These are phyloP conservation scores for Paratrypauchen microcephalus DNA, from an alignment of 2,797 vertebrate genomes.

Conservation along the genomic window DNA sequence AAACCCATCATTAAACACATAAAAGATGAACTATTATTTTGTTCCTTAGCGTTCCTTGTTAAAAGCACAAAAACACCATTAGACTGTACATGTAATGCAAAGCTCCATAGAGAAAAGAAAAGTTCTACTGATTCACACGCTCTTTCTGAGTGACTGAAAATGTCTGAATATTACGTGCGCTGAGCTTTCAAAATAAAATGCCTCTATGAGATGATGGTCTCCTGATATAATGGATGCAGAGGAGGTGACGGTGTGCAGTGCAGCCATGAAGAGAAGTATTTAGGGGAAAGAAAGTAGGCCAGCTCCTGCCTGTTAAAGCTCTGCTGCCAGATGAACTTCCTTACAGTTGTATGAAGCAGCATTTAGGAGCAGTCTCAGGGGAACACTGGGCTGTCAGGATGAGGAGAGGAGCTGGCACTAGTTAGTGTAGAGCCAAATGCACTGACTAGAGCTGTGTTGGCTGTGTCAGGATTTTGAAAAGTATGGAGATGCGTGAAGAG, in stretches of 20 bases:
- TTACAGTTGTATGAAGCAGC: conserved; percentile 45
- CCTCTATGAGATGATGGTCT: not conserved
- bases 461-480: not conserved
- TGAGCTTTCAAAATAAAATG: not conserved
- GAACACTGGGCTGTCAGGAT: conserved; percentile 47
- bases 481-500: no score
- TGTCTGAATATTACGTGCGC: no score
- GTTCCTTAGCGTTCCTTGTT: no score
- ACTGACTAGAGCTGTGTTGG: not conserved
- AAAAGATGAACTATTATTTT: no score
- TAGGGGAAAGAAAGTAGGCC: conserved; percentile 70
- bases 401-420: conserved; percentile 29
- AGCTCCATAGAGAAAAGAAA: not conserved
- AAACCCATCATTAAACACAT: no score
- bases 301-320: conserved; percentile 64
- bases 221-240: conserved; percentile 18
- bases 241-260: conserved; percentile 39
- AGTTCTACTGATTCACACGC: no score
- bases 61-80: not conserved
- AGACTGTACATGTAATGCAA: not conserved
- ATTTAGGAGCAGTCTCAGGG: conserved; percentile 55
- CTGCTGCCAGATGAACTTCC: conserved; percentile 64
- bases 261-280: conserved; percentile 55
- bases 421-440: conserved; percentile 23
- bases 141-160: no score